Evolutionary conservation across 2,113 vertebrate species (phyloP).

Genomic region (Panthera leo): DNA sequence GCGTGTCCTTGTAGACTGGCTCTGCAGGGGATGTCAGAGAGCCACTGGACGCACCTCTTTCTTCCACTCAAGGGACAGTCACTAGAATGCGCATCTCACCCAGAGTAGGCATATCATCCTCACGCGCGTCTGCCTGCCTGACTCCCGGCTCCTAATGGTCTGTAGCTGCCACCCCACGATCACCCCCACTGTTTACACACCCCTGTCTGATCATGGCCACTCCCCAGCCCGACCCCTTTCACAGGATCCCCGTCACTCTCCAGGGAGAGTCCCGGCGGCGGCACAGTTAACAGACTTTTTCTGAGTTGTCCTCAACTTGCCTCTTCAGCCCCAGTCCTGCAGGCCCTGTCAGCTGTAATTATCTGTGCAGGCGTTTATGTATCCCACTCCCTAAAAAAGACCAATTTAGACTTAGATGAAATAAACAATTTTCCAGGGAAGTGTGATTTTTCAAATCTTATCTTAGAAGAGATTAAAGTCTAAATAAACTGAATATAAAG

Average conservation of each 20-base stretch:
- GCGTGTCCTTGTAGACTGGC: fast-evolving
- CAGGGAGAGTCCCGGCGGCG: not conserved
- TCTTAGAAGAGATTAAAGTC: not conserved
- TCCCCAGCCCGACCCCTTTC: not conserved
- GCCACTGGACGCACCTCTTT: not conserved
- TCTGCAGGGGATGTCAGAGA: not conserved
- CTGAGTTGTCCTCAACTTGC: not conserved
- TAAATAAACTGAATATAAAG: not conserved
- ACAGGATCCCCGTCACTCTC: not conserved
- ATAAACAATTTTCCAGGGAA: not conserved
- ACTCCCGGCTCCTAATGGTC: not conserved
- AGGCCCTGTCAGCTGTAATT: not conserved
- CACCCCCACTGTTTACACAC: not conserved
- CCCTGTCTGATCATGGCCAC: not conserved
- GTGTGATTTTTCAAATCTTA: not conserved
- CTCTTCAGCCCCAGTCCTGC: not conserved
- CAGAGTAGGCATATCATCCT: too few species aligned
- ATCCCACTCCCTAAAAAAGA: not conserved
- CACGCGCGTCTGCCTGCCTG: too few species aligned
- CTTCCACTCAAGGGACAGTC: not conserved
- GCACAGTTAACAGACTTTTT: not conserved
- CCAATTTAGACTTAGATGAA: not conserved
- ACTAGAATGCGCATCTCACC: fast-evolving
- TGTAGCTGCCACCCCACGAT: too few species aligned
- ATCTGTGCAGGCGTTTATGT: not conserved